Base-by-base conservation (phyloP, 2,888 invertebrate species). In the Rutpela maculata region DNA sequence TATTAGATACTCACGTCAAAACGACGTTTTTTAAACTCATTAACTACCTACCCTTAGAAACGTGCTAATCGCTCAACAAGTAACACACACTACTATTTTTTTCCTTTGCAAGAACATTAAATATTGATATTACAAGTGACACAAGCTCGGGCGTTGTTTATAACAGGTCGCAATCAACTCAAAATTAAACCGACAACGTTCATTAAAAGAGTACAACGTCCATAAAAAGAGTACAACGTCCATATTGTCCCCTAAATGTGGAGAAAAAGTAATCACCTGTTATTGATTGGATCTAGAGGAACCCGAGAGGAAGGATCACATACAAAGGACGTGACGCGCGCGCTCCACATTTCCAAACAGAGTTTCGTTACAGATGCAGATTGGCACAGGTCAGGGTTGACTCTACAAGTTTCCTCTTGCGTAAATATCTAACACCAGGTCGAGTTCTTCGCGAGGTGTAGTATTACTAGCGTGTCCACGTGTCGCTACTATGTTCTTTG, bases 331-430 rank as follows among this genome's bases (percentile, higher is more conserved):
- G 19, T 59, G 19, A 18, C 65, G 65, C 50, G 43, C 65, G 31
- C 17, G 43, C 43, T 11, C 7, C 10, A 22, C 22, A 38, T 19
- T 19, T 66, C 43, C 65, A 50, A 17, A 19, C 43, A 15, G 63
- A 18, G 31, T 31, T 35, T 18, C 35, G 38, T 10, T 38, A 18
- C 59, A 38, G 70, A 60, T 70, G 60, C 70, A 70, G 11, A 12
- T 70, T 70, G 70, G 57, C 22, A 60, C 50, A 70, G 70, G 70
- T 70, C 70, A 70, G 70, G 70, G 60, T 69, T 31, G 69, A 26
- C 18, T 69, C 12, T 19, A 43, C 43, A 12, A 63, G 18, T 19
- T 43, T 66, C 43, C 43, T 38, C 19, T 22, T 43, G 65, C 12
- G 35, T n/a, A 31, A n/a, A 50, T 50, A 66, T 43, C 11, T 35